These are phyloP conservation scores for Corydoras sp. DNA, from an alignment of 2,113 vertebrate species.

Conservation along the genomic window DNA sequence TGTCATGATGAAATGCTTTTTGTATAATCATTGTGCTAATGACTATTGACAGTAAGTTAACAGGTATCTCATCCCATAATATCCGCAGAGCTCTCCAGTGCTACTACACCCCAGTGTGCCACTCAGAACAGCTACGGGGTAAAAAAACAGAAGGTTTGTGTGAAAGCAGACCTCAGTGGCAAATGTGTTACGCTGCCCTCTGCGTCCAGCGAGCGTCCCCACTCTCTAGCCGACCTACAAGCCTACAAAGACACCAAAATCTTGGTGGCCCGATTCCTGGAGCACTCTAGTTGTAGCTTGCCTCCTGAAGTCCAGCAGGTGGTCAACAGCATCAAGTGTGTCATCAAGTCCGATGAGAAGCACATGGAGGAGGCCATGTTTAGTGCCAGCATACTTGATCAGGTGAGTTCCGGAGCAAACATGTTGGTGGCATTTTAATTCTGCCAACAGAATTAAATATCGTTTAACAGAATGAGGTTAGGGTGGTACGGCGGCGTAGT, in stretches of 20 bases:
- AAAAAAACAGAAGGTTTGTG: constrained; percentile 63
- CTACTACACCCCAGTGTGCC: constrained; percentile 42
- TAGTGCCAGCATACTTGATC: constrained; percentile 81
- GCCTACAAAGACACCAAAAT: constrained; percentile 88
- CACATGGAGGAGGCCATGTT: constrained; percentile 89
- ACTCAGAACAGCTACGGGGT: constrained; percentile 40
- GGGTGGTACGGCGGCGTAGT: too few species aligned
- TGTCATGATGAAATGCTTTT: too few species aligned
- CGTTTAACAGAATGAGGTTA: too few species aligned
- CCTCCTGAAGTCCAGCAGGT: constrained; percentile 85
- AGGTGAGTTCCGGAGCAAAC: constrained; percentile 58
- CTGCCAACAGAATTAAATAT: too few species aligned
- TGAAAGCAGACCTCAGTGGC: constrained; percentile 60
- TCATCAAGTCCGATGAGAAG: constrained; percentile 82
- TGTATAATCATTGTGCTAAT: too few species aligned
- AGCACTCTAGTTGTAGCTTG: constrained; percentile 83
- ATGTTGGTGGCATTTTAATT: too few species aligned
- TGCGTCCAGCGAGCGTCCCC: constrained; percentile 69
- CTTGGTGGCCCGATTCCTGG: constrained; percentile 90
- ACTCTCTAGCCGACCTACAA: constrained; percentile 82
- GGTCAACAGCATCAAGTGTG: constrained; percentile 80
- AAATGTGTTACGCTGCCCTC: constrained; percentile 65
- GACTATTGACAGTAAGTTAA: too few species aligned
- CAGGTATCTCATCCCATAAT: not conserved
- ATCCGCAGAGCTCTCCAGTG: not conserved